Base-by-base conservation (phyloP, 2,888 invertebrate species). In the Thymelicus acteon region DNA sequence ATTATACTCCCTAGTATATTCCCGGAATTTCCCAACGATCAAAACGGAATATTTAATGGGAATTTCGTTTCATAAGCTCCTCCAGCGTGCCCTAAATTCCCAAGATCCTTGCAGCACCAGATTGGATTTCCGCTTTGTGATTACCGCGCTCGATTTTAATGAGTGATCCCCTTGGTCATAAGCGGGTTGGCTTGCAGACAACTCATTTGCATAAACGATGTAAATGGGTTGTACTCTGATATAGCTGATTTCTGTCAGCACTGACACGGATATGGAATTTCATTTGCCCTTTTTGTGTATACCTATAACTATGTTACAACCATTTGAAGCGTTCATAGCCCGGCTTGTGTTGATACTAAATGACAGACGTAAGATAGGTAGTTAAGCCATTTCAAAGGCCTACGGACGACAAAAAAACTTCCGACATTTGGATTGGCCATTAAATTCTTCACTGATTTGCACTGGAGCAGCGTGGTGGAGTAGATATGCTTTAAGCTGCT, bases 1-100 rank as follows among this genome's bases (percentile, higher is more conserved):
- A 85, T 85, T 86, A 85, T 81, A 72, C 71, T 58, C 65, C n/a
- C 57, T 65, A 57, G 66, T 47, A 58, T 70, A 64, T 70, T 64
- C 60, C 44, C 19, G 44, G 64, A 70, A 70, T 64, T 70, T 64
- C 13, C 49, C 60, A 60, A 52, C 60, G 52, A 54, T 73, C 70
- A 72, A 73, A 67, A 72, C 67, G 61, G 71, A 74, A 75, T 68
- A 67, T 62, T 65, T 67, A 74, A 74, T 73, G 70, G 68, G 67
- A 72, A 72, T 69, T 69, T 68, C 49, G 65, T 71, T 64, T 54
- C 63, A 64, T 65, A 37, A 71, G 64, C 58, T 64, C 12, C 47
- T 47, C 49, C 57, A 58, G 64, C 64, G 64, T 65, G 60, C 52
- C 31, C 60, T 44, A 60, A 60, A 65, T 71, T 65, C 70, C 70